Evolutionary conservation across 2,113 vertebrate genomes (phyloP), one percentile per base, ranked within the genome.

Genomic region (Platycercus adscitus): DNA sequence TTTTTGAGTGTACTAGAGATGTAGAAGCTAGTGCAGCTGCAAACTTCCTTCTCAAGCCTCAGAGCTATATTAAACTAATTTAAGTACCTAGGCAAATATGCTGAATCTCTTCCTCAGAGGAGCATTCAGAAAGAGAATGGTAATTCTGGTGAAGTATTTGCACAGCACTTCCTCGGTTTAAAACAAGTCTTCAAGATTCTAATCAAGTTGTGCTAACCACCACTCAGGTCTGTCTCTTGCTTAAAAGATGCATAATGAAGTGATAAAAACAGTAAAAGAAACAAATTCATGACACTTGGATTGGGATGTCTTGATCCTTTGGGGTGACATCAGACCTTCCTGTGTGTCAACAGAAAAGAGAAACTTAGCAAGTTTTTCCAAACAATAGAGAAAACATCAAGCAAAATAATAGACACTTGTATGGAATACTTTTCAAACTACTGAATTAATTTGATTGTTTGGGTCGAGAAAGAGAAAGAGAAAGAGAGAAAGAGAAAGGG

Each of bases 111-210:
- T 73, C 69, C 1, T 6, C 68, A 24, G 52, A 47, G 41, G 31
- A 78, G 37, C 53, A 17, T 58, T 86, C n/a, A n/a, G 49, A 15
- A 80, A 72, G 24, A 88, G 92, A 90, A 66, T 35, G 50, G 82
- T 21, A 58, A 83, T 37, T 49, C 64, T 46, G 15, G 18, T 71
- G 70, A 60, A 86, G 87, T 58, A 89, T 93, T 95, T 96, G 49
- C 78, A 71, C 71, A 95, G 65, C 78, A 43, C 82, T 70, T 37
- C 64, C 68, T 86, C 0, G 1, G 37, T 60, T 61, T 52, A 69
- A 23, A 55, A 56, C 14, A 12, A 83, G 71, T 1, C 79, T 6
- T 92, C 71, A 17, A 81, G 70, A 70, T 31, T 58, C 26, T 21
- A 65, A 23, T 23, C 68, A 29, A 31, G 44, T 41, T 26, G 73